Conservation (phyloP, 2,113 vertebrate genomes). For the Cavia aperea region DNA sequence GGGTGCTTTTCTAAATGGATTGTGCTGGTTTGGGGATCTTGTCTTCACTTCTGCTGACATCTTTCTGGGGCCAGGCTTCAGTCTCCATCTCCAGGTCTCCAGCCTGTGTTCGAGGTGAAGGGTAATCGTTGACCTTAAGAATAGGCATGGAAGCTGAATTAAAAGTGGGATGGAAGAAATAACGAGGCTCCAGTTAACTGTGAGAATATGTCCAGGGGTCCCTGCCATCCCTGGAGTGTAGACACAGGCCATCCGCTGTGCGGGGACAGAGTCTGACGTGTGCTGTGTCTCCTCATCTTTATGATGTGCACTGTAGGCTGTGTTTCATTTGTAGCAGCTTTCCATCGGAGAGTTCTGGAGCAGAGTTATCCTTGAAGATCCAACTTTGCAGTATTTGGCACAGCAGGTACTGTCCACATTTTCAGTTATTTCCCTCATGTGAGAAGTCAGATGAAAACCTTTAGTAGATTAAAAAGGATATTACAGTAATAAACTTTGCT, state of each 20-base stretch:
- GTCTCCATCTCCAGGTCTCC: too few species aligned
- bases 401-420: not conserved
- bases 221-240: not conserved
- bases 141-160: not conserved
- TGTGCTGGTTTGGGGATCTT: too few species aligned
- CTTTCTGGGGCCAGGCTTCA: too few species aligned
- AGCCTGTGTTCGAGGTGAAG: not conserved
- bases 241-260: not conserved
- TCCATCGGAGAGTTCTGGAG: not conserved
- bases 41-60: too few species aligned
- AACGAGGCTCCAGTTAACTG: not conserved
- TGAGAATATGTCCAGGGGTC: not conserved
- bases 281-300: not conserved
- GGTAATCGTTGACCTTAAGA: not conserved
- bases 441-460: too few species aligned
- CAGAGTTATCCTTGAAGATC: not conserved
- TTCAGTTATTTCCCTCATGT: not conserved
- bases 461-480: not conserved
- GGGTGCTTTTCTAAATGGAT: too few species aligned
- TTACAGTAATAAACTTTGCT: not conserved
- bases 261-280: not conserved
- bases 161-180: too few species aligned
- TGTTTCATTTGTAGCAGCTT: not conserved
- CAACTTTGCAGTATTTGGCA: not conserved
- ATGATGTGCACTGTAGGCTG: not conserved